These are phyloP conservation scores for Carassius auratus DNA, from an alignment of 2,113 vertebrate genomes.

Conservation along the genomic window DNA sequence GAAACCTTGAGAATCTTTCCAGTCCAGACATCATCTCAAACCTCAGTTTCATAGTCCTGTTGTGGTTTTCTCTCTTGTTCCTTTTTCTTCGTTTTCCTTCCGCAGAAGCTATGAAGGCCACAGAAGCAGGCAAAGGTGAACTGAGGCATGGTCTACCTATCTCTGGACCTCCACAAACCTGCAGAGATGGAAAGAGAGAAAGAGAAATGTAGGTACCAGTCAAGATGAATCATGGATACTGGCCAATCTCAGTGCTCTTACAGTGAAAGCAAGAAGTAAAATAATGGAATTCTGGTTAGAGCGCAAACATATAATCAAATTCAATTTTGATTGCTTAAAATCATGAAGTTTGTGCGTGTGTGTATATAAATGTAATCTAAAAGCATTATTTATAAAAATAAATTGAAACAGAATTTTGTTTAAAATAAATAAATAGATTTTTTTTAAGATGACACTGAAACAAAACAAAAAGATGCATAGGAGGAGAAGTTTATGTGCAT, in stretches of 20 bases:
- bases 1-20: conserved; percentile 26
- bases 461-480: no score
- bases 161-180: conserved; percentile 62
- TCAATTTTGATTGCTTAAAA: neutral
- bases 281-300: neutral
- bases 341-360: no score
- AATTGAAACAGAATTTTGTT: no score
- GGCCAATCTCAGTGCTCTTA: neutral
- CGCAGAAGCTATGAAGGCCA: conserved; percentile 89
- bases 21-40: conserved; percentile 63
- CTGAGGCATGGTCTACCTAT: conserved; percentile 85
- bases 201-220: conserved; percentile 25
- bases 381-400: no score
- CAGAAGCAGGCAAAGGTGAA: conserved; percentile 97
- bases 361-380: no score
- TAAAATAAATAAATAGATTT: no score
- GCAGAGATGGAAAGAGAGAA: conserved; percentile 57
- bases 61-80: conserved; percentile 63
- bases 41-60: conserved; percentile 79
- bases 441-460: no score
- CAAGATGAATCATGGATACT: conserved; percentile 42
- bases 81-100: conserved; percentile 78
- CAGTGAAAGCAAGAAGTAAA: neutral
- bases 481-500: no score
- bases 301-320: neutral